These are phyloP conservation scores for Phrynocephalus vlangalii DNA, from an alignment of 2,797 vertebrate genomes.

Conservation along the genomic window DNA sequence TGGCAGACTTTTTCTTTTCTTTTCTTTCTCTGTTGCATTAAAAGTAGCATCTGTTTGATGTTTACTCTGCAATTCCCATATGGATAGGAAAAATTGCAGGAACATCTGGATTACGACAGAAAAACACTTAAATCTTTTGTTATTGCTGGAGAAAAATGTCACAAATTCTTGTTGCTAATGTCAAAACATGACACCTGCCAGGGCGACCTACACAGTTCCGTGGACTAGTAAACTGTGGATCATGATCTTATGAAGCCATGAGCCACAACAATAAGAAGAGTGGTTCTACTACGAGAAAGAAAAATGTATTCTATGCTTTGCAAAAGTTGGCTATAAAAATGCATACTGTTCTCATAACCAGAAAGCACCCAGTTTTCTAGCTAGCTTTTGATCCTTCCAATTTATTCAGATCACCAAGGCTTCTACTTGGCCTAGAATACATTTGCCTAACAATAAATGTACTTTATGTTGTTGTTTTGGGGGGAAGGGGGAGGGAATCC, in stretches of 20 bases:
- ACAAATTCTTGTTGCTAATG: conserved; percentile 47
- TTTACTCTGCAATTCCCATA: conserved; percentile 35
- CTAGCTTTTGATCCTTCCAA: neutral
- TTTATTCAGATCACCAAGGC: neutral
- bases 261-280: neutral
- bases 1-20: neutral
- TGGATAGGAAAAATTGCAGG: conserved; percentile 31
- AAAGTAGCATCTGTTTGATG: conserved; percentile 41
- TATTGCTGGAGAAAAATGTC: conserved; percentile 59
- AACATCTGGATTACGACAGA: conserved; percentile 47
- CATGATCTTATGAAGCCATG: neutral
- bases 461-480: neutral
- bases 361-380: neutral
- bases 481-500: neutral
- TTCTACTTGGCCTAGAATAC: neutral
- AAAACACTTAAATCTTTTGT: conserved; percentile 46
- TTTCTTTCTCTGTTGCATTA: conserved; percentile 34
- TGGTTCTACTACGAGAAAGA: neutral
- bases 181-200: conserved; percentile 48
- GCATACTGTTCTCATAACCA: neutral
- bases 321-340: neutral
- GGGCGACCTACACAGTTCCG: conserved; percentile 12
- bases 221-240: neutral
- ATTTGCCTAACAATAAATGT: conserved; percentile 1
- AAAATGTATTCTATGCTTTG: neutral